A percentile compares a stretch with the other conserved stretches of the same genome.
Evolutionary conservation across 2,797 vertebrate species (phyloP).

Genomic region (Decapterus maruadsi): DNA sequence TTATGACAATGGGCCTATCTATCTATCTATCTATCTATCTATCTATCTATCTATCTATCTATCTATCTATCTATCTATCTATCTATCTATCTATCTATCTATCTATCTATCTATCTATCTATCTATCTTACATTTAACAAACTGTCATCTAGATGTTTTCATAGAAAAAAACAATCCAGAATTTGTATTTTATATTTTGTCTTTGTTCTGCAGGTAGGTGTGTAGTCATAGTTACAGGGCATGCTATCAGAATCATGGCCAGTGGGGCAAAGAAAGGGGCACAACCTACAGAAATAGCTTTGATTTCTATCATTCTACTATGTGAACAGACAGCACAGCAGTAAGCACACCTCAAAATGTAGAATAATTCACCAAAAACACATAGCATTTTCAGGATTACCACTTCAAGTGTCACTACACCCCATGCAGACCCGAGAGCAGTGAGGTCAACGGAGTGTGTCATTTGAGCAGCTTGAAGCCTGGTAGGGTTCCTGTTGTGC

Average conservation of each 20-base stretch:
- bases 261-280: neutral
- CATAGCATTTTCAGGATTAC: neutral
- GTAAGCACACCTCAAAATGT: neutral
- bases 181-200: neutral
- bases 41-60: too few species aligned
- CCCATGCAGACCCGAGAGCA: constrained; percentile 26
- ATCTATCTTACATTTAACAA: neutral
- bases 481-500: constrained; percentile 42
- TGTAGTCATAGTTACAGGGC: neutral
- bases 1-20: too few species aligned
- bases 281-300: neutral
- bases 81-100: too few species aligned
- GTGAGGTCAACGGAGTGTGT: constrained; percentile 50
- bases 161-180: neutral
- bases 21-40: too few species aligned
- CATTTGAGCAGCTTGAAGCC: constrained; percentile 52
- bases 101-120: too few species aligned
- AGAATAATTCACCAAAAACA: neutral
- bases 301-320: too few species aligned
- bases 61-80: too few species aligned
- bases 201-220: neutral
- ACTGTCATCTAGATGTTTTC: neutral
- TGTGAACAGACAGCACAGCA: neutral
- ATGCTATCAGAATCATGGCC: neutral
- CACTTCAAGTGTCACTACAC: constrained; percentile 11